A percentile compares a stretch with the other conserved stretches of the same genome.
Conservation (phyloP, 2,888 invertebrate genomes). For the Cheiracanthium punctorium region DNA sequence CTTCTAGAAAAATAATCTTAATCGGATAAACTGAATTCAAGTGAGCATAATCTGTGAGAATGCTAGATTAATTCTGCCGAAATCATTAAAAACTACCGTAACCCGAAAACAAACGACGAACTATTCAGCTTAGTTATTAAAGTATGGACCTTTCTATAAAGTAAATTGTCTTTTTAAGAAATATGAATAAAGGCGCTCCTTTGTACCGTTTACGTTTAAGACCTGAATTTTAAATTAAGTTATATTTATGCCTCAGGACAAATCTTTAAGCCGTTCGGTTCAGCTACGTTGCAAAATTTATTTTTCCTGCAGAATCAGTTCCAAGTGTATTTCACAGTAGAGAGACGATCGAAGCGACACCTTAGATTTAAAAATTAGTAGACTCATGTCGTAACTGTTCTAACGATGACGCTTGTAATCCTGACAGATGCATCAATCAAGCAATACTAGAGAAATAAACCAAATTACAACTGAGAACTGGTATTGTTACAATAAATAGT, state of each 20-base stretch:
- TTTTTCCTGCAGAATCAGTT: constrained; percentile 29
- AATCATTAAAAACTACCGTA: no score
- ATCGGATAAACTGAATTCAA: no score
- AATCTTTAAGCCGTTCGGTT: not conserved
- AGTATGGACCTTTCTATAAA: no score
- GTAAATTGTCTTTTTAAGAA: no score
- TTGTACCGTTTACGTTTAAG: not conserved
- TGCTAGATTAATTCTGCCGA: no score
- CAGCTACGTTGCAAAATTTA: not conserved
- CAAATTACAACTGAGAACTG: constrained; percentile 32
- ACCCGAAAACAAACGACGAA: no score
- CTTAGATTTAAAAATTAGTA: constrained; percentile 59
- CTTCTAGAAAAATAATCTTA: no score
- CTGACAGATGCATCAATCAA: constrained; percentile 64
- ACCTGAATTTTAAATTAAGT: not conserved
- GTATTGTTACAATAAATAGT: constrained; percentile 60
- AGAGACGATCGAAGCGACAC: constrained; percentile 59
- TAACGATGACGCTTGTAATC: constrained; percentile 35
- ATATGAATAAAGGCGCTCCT: no score
- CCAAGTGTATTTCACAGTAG: constrained; percentile 58
- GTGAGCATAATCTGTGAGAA: no score
- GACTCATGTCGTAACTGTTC: constrained; percentile 49
- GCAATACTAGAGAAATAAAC: constrained; percentile 26
- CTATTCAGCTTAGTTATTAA: no score
- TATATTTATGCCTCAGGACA: not conserved